Evolutionary conservation across 2,797 vertebrate species (phyloP).

Genomic region (Toxotes lorentzi): DNA sequence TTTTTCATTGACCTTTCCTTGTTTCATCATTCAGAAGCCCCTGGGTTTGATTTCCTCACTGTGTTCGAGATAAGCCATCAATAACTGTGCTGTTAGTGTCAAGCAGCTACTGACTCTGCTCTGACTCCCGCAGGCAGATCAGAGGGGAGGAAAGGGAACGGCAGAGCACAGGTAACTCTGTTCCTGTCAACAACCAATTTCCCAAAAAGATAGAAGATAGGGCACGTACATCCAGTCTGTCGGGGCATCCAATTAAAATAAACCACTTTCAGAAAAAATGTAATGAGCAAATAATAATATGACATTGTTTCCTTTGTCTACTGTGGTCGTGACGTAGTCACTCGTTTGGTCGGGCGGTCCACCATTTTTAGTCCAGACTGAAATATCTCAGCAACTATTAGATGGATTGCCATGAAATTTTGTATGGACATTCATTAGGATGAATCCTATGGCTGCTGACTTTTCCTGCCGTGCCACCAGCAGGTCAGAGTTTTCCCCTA

Average conservation of each 20-base stretch:
- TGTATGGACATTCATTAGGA: no score
- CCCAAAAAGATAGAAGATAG: background rate
- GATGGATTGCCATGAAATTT: background rate
- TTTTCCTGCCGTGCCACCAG: background rate
- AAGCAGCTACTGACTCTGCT: constrained; percentile 33
- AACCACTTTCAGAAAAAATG: background rate
- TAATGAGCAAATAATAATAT: background rate
- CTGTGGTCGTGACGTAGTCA: background rate
- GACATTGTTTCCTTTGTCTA: background rate
- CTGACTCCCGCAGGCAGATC: constrained; percentile 6
- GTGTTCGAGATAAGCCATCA: constrained; percentile 47
- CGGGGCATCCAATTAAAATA: background rate
- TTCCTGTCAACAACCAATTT: background rate
- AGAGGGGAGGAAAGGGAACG: constrained; percentile 16
- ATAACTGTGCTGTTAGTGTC: constrained; percentile 62
- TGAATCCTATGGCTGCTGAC: no score
- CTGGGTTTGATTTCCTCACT: constrained; percentile 55
- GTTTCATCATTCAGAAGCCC: constrained; percentile 52
- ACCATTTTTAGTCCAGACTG: background rate
- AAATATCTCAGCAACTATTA: background rate
- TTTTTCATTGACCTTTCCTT: constrained; percentile 56
- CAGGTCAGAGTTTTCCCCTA: background rate
- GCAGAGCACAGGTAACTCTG: background rate
- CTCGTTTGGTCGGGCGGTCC: background rate
- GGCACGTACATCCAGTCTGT: background rate